A percentile compares a stretch with the other conserved stretches of the same genome.
Conservation (phyloP, 2,113 vertebrate species). For the Eclectus roratus region DNA sequence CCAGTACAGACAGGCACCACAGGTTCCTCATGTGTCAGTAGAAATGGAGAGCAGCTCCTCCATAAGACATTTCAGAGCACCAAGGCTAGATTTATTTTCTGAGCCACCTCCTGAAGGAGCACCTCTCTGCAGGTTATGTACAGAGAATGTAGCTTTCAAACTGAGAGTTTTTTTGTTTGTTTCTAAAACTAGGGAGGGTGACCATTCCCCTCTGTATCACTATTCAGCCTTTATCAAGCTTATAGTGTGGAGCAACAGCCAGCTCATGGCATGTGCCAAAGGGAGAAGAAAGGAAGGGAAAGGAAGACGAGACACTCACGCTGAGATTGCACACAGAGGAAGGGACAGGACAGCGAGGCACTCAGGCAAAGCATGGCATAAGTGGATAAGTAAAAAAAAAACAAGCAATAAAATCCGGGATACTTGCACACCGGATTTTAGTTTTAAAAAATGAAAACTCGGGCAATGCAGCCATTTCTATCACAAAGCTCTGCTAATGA, state of each 20-base stretch:
- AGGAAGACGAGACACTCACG: neutral
- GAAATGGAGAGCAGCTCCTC: neutral
- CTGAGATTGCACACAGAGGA: neutral
- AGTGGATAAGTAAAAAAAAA: neutral
- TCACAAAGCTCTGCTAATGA: conserved; percentile 36
- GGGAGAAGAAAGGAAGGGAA: neutral
- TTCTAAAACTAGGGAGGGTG: neutral
- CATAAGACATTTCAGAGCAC: neutral
- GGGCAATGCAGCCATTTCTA: conserved; percentile 19
- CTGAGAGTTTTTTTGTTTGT: neutral
- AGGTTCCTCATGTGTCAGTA: neutral
- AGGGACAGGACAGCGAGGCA: neutral
- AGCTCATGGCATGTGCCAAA: neutral
- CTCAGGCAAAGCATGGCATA: neutral
- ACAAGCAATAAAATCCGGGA: neutral
- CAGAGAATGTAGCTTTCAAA: neutral
- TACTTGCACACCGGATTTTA: neutral
- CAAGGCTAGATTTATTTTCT: neutral
- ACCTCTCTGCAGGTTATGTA: neutral
- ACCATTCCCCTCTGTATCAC: neutral
- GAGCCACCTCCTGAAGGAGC: neutral
- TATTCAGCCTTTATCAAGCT: neutral
- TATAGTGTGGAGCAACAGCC: neutral
- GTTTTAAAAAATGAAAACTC: conserved; percentile 22
- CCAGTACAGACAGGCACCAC: neutral